Conservation (phyloP, 2,797 vertebrate genomes). For the Pagetopsis macropterus region DNA sequence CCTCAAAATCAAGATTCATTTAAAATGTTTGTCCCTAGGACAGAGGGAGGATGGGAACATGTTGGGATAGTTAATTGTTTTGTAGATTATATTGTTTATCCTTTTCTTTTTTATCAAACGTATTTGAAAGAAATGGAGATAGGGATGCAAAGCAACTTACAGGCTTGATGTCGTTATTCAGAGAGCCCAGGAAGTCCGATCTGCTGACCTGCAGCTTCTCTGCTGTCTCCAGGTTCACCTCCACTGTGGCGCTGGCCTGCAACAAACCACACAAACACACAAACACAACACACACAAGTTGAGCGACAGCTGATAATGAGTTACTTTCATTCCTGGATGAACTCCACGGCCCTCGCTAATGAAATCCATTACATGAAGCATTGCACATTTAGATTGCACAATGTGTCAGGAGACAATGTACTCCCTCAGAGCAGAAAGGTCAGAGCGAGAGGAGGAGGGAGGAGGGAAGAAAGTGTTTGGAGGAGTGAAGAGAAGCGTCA, state of each 20-base stretch:
- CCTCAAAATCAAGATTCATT: too few relatives aligned
- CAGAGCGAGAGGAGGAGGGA: slow-evolving; percentile 54
- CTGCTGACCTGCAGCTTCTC: slow-evolving; percentile 89
- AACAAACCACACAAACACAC: not conserved
- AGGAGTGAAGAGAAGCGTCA: slow-evolving; percentile 63
- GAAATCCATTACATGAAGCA: slow-evolving; percentile 41
- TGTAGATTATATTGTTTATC: too few relatives aligned
- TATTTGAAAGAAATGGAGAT: too few relatives aligned
- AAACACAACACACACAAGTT: slow-evolving; percentile 13
- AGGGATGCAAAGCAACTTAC: slow-evolving; percentile 77
- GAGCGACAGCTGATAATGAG: slow-evolving; percentile 17
- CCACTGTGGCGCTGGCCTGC: slow-evolving; percentile 92
- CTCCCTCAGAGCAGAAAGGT: slow-evolving; percentile 72
- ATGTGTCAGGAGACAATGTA: slow-evolving; percentile 55
- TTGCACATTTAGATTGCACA: slow-evolving; percentile 36
- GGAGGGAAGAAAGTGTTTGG: slow-evolving; percentile 47
- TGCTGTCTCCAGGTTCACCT: slow-evolving; percentile 93
- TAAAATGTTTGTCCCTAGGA: too few relatives aligned
- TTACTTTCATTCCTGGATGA: slow-evolving; percentile 23
- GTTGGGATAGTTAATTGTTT: not conserved
- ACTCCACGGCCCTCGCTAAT: slow-evolving; percentile 29
- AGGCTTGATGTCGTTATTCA: slow-evolving; percentile 96
- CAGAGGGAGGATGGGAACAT: too few relatives aligned
- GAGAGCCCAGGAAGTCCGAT: slow-evolving; percentile 90
- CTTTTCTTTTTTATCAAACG: not conserved